Evolutionary conservation across 2,797 vertebrate species (phyloP), one percentile per base, ranked within the genome.

Genomic region (Novumbra hubbsi): DNA sequence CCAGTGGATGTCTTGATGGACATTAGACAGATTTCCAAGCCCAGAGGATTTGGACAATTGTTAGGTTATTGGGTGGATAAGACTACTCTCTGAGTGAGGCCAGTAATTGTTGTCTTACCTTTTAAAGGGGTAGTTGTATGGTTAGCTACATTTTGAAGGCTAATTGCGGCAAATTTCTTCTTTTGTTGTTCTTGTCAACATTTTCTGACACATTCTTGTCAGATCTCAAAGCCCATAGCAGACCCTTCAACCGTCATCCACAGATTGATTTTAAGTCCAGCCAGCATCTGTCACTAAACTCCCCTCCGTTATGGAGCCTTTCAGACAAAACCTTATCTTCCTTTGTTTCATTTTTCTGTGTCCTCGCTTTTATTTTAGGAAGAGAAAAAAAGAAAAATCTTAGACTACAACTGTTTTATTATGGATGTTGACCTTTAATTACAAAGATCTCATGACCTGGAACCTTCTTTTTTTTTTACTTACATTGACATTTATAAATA

Each of bases 401-500:
- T 52, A 73, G 82, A 88, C 87, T 81, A 84, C 83, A 79, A 65
- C 77, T 78, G 80, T 85, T 88, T 90, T 91, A 90, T 90, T 90
- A 84, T 80, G 83, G 86, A 86, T 77, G 79, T 84, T 94, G 93
- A 94, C 93, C 93, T 94, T 94, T 93, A 92, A 93, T 93, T 94
- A 92, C 89, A 88, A 90, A 91, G 88, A 88, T 81, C 88, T 88
- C 86, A 84, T 76, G 75, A 84, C 72, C 14, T 78, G 78, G 87
- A 88, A 91, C 88, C 89, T 85, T 78, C 79, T 78, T 86, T 91
- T 91, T 89, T 89, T 91, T 88, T 88, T 89, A 91, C 89, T 88
- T 88, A 89, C 86, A 85, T 80, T 93, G 91, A 93, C 91, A 93
- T 94, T 94, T 93, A 90, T 91, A 91, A 93, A 93, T 91, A 92